Conservation (phyloP, 2,113 vertebrate genomes). For the Dipodomys stephensi region DNA sequence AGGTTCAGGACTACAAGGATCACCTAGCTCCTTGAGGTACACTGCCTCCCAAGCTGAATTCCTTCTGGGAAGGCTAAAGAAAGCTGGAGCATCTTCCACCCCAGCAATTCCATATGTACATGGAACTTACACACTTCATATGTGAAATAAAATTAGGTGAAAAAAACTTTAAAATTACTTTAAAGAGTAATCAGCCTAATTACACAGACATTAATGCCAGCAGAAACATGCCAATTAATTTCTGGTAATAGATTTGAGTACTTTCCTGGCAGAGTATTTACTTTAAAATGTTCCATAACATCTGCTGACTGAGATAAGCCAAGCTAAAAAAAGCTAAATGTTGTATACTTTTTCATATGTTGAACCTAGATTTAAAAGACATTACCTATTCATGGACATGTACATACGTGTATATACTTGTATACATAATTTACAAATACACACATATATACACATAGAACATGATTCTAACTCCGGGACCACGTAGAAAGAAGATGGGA, state of each 20-base stretch:
- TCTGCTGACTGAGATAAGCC: no score
- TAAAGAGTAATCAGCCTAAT: not conserved
- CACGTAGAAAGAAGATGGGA: no score
- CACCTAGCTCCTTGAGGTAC: rapidly evolving
- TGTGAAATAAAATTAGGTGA: not conserved
- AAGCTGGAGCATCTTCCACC: not conserved
- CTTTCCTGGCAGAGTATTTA: not conserved
- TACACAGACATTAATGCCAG: not conserved
- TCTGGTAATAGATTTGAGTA: not conserved
- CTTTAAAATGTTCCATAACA: not conserved
- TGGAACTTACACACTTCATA: not conserved
- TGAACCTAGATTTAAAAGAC: no score
- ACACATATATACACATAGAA: no score
- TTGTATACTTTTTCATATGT: no score
- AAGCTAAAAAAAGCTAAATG: no score
- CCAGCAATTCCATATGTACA: not conserved
- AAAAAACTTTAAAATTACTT: not conserved
- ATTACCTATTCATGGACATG: no score
- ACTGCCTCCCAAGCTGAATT: not conserved
- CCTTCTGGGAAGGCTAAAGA: not conserved
- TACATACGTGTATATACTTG: no score
- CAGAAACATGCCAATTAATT: not conserved
- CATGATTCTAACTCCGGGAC: no score
- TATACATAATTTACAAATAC: no score
- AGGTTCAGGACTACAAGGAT: not conserved